Evolutionary conservation across 1,140 invertebrate genomes (phyloP).

Genomic region (Megathymus violae): DNA sequence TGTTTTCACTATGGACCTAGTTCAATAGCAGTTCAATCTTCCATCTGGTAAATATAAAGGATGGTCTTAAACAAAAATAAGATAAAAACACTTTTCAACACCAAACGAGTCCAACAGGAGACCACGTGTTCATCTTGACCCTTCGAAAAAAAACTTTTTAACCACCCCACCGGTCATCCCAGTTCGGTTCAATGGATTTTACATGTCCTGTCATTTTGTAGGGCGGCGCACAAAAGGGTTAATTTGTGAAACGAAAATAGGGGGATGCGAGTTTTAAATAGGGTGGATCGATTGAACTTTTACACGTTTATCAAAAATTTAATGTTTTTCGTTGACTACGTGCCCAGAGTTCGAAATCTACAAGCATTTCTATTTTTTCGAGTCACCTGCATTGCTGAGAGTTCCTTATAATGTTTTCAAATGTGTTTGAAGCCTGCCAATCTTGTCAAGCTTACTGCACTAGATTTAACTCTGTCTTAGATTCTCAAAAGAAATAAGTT

Average conservation of each 20-base stretch:
- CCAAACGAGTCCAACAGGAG: neutral
- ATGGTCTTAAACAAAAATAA: neutral
- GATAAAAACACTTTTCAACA: neutral
- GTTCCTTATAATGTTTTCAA: too few relatives aligned
- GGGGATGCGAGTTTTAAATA: slow-evolving; percentile 37
- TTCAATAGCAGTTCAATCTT: too few relatives aligned
- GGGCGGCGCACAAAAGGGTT: slow-evolving; percentile 52
- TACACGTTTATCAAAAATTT: neutral
- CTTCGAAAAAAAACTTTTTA: slow-evolving; percentile 32
- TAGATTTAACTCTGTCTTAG: too few relatives aligned
- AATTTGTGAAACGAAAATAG: slow-evolving; percentile 51
- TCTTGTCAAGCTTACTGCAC: too few relatives aligned
- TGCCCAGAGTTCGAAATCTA: too few relatives aligned
- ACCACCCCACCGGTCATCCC: slow-evolving; percentile 49
- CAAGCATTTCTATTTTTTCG: too few relatives aligned
- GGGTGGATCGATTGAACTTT: slow-evolving; percentile 22
- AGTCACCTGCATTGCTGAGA: too few relatives aligned
- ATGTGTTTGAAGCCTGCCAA: too few relatives aligned
- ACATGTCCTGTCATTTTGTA: slow-evolving; percentile 62
- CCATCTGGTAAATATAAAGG: neutral
- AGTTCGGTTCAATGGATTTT: slow-evolving; percentile 65
- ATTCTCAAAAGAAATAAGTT: too few relatives aligned
- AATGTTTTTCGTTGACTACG: too few relatives aligned
- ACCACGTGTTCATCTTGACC: slow-evolving; percentile 36
- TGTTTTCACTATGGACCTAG: too few relatives aligned